These are phyloP conservation scores for Hyposoter didymator DNA, from an alignment of 2,888 invertebrate species.

Conservation along the genomic window DNA sequence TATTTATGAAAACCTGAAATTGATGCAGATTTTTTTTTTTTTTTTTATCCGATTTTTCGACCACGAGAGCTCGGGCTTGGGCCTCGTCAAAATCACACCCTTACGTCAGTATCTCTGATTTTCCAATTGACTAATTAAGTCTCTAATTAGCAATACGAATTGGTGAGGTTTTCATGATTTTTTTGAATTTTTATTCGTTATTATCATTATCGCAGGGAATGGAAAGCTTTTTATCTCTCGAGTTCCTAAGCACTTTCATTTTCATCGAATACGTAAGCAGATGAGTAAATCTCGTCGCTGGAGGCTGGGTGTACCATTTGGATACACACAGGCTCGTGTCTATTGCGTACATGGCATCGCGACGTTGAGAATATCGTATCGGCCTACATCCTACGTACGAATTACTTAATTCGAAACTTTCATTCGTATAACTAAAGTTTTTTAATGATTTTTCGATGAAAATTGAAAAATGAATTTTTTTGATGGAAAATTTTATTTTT, in stretches of 20 bases:
- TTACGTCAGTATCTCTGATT: not conserved
- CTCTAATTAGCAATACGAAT: not conserved
- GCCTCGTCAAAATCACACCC: not conserved
- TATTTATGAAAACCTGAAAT: not conserved
- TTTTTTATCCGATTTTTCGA: not conserved
- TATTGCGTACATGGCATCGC: not conserved
- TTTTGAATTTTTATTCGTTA: not conserved
- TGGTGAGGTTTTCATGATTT: not conserved
- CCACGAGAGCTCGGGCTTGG: not conserved
- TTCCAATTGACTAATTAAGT: too few relatives aligned
- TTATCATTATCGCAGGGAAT: slow-evolving; percentile 48
- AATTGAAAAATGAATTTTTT: too few relatives aligned
- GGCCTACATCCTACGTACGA: not conserved
- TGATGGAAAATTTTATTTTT: too few relatives aligned
- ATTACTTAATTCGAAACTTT: not conserved
- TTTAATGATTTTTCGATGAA: not conserved
- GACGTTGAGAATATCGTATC: not conserved
- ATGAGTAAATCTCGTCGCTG: slow-evolving; percentile 50
- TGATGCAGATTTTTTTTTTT: not conserved
- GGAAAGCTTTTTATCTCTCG: slow-evolving; percentile 61
- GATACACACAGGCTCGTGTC: not conserved
- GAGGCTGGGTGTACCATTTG: slow-evolving; percentile 3
- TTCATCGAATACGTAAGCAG: slow-evolving; percentile 67
- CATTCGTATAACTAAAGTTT: not conserved
- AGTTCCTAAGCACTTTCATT: slow-evolving; percentile 66